These are phyloP conservation scores for Cheilosia scutellata DNA, from an alignment of 2,888 invertebrate species.

Conservation along the genomic window DNA sequence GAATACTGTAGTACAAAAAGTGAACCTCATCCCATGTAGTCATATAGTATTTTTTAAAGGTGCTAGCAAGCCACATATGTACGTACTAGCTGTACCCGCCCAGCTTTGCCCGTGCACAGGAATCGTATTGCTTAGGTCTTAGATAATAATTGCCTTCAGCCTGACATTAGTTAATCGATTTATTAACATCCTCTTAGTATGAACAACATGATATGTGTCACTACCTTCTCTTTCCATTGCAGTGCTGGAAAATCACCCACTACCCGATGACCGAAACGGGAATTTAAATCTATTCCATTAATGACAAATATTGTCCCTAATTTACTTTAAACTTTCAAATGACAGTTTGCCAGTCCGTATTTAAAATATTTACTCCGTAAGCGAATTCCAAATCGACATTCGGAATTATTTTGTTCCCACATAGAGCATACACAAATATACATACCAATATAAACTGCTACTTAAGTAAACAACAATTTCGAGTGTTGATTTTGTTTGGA, in stretches of 20 bases:
- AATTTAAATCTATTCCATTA: constrained; percentile 51
- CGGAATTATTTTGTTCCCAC: background rate
- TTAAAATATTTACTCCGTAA: constrained; percentile 14
- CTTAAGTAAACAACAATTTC: constrained; percentile 1
- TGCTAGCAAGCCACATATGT: too few relatives aligned
- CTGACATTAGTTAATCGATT: background rate
- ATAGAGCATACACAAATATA: background rate
- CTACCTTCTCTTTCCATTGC: background rate
- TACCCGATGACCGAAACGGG: constrained; percentile 1
- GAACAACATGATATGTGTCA: background rate
- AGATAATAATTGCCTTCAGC: too few relatives aligned
- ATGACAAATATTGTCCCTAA: constrained; percentile 19
- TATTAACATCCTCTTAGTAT: background rate
- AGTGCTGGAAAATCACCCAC: background rate
- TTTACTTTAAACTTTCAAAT: background rate
- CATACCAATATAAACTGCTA: too few relatives aligned
- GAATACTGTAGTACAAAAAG: too few relatives aligned
- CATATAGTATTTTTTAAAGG: too few relatives aligned
- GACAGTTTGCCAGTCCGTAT: background rate
- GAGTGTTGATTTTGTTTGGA: constrained; percentile 26
- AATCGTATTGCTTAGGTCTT: too few relatives aligned
- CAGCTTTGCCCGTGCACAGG: too few relatives aligned
- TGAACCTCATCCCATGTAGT: too few relatives aligned
- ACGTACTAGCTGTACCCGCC: too few relatives aligned
- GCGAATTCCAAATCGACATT: constrained; percentile 4